Evolutionary conservation across 37 sponge, comb jelly and placozoan species (phyloP).

Genomic region (Geodia barretti): DNA sequence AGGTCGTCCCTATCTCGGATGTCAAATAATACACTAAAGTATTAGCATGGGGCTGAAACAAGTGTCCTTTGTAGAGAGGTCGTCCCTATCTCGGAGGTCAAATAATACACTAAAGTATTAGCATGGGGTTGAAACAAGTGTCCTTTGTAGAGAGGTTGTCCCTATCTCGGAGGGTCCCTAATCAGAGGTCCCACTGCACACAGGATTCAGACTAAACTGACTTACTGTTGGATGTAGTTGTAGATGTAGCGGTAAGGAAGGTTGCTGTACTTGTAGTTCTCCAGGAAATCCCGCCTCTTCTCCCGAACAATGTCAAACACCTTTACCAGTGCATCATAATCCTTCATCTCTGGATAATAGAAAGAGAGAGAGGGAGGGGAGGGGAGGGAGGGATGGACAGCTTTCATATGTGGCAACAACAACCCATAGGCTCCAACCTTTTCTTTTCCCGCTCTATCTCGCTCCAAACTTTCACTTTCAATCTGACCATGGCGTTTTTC

Average conservation of each 20-base stretch:
- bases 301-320: slow-evolving; percentile 13
- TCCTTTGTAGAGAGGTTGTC: background rate
- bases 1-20: no score
- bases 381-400: background rate
- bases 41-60: no score
- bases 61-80: no score
- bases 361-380: background rate
- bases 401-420: background rate
- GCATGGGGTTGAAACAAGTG: background rate
- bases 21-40: no score
- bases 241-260: slow-evolving; percentile 49
- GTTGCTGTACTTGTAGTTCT: slow-evolving; percentile 47
- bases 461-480: no score
- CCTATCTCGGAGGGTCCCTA: background rate
- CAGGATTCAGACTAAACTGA: background rate
- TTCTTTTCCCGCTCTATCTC: no score
- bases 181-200: background rate
- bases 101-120: no score
- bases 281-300: background rate
- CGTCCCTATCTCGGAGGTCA: no score
- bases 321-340: background rate
- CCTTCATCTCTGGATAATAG: background rate
- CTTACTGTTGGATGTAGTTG: slow-evolving; percentile 59
- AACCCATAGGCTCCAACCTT: background rate
- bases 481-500: no score